Evolutionary conservation across 2,797 vertebrate genomes (phyloP).

Genomic region (Enteromius mattozi): DNA sequence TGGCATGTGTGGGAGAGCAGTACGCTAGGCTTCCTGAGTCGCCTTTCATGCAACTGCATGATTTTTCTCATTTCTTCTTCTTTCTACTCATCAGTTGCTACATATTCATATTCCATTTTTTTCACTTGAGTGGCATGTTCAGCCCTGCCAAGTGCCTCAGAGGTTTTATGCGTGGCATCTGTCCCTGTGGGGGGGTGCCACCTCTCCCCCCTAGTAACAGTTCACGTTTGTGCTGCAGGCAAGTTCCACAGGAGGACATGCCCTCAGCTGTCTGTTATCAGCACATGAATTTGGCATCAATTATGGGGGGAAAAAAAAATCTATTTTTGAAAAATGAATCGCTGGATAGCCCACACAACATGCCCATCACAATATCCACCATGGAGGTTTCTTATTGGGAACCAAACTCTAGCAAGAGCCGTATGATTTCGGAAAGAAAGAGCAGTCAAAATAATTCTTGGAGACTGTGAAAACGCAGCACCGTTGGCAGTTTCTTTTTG

Average conservation of each 20-base stretch:
- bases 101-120: constrained; percentile 34
- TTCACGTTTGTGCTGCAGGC: constrained; percentile 28
- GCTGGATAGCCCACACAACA: constrained; percentile 11
- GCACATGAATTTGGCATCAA: constrained; percentile 39
- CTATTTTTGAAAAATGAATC: constrained; percentile 19
- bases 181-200: constrained; percentile 17
- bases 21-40: background rate
- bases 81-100: constrained; percentile 9
- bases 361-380: constrained; percentile 16
- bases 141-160: constrained; percentile 17
- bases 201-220: constrained; percentile 26
- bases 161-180: constrained; percentile 37
- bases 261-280: constrained; percentile 42
- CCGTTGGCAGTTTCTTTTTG: background rate
- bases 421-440: background rate
- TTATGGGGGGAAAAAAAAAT: constrained; percentile 18
- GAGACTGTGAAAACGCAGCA: constrained; percentile 7
- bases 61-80: background rate
- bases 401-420: background rate
- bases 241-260: constrained; percentile 27
- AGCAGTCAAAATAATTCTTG: constrained; percentile 17
- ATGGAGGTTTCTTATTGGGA: background rate
- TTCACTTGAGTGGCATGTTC: constrained; percentile 21
- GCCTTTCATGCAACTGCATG: constrained; percentile 1
- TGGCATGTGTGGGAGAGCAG: background rate